Base-by-base conservation (phyloP, 2,113 vertebrate genomes). In the Phainopepla nitens region DNA sequence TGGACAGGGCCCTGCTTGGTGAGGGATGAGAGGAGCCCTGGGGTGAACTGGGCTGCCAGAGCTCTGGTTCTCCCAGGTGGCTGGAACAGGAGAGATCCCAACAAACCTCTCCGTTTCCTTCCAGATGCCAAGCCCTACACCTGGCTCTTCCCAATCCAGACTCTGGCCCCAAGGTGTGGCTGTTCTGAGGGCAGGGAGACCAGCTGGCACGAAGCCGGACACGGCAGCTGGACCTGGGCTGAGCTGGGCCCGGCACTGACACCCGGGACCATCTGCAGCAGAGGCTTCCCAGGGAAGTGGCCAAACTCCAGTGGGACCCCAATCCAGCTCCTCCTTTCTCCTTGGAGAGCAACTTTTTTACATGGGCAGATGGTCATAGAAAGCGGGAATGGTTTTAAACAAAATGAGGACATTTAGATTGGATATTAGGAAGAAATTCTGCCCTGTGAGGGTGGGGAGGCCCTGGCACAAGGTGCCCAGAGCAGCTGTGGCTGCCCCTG, bases 41-140 rank as follows among this genome's bases (percentile, higher is more conserved):
- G 22, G 35, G 7, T 6, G 21, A 2, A 6, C 25, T 1, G 41
- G 51, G 31, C 76, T 75, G 23, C 65, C 29, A 10, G 10, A 57
- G 27, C 27, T 28, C 39, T 0, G 0, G 2, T 47, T 31, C 44
- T 49, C 25, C 11, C 0, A 2, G 25, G 17, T 0, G 9, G 24
- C 57, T 49, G 66, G n/a, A 61, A 20, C 7, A 10, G 45, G 31
- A 77, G 25, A 47, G 36, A 70, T 50, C 45, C 57, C 41, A 29
- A 10, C 19, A 58, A 50, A 58, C 13, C 62, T 56, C 11, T 15
- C 36, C 25, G 18, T 13, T 73, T 27, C 57, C 8, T 69, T 53
- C n/a, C 57, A 66, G 60, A 33, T 45, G 61, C 68, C 0, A 1
- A 79, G 71, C 47, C 23, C 3, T 22, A 17, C 73, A n/a, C 10